These are phyloP conservation scores for Lepidochitona cinerea DNA, from an alignment of 2,888 invertebrate genomes.

Conservation along the genomic window DNA sequence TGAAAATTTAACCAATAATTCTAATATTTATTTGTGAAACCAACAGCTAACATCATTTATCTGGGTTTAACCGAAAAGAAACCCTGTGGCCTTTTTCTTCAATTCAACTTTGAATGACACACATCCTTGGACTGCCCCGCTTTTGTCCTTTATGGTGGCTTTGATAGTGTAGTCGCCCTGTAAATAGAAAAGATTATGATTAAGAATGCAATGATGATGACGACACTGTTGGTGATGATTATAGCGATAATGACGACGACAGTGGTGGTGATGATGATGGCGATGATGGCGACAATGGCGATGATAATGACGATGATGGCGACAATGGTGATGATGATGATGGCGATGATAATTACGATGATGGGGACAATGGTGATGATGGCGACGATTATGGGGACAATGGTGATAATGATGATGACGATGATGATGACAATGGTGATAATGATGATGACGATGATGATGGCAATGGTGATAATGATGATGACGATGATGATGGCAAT, in stretches of 20 bases:
- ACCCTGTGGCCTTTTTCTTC: background rate
- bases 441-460: background rate
- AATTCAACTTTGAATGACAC: background rate
- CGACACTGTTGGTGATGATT: too few species aligned
- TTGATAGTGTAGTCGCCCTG: background rate
- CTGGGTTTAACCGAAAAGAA: background rate
- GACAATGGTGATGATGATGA: background rate
- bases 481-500: background rate
- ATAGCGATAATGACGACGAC: too few species aligned
- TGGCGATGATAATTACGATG: background rate
- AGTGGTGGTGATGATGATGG: too few species aligned
- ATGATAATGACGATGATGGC: background rate
- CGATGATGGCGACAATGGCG: too few species aligned
- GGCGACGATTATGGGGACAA: background rate
- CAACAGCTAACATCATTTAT: too few species aligned
- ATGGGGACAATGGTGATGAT: background rate
- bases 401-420: background rate
- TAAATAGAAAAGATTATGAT: background rate
- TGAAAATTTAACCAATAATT: too few species aligned
- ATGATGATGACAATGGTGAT: background rate
- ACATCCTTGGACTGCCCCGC: background rate
- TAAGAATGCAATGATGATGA: too few species aligned
- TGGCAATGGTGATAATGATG: background rate
- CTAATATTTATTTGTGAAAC: too few species aligned
- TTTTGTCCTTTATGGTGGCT: background rate